Percentiles rank a stretch among this genome's conserved stretches.
Evolutionary conservation across 1,140 invertebrate species (phyloP).

Genomic region (Drosophila carrolli): DNA sequence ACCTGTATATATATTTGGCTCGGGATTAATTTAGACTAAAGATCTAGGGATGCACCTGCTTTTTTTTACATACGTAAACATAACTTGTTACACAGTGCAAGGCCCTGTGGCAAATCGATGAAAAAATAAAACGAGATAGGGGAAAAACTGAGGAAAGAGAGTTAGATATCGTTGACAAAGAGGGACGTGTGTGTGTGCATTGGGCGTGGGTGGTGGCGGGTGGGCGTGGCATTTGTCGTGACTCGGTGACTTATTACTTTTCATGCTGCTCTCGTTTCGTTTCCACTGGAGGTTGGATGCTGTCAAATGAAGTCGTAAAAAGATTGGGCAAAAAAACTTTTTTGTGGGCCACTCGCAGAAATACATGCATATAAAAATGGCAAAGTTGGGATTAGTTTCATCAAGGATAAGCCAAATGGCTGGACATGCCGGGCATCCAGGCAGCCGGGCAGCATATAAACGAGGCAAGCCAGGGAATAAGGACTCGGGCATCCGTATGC

Average conservation of each 20-base stretch:
- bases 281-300: constrained; percentile 33
- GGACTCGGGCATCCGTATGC: constrained; percentile 19
- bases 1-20: no score
- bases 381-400: constrained; percentile 82
- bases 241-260: constrained; percentile 80
- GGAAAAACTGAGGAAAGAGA: constrained; percentile 14
- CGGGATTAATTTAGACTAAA: no score
- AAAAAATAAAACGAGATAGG: constrained; percentile 23
- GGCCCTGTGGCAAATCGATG: constrained; percentile 28
- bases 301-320: constrained; percentile 82
- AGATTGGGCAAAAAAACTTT: constrained; percentile 81
- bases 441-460: constrained; percentile 60
- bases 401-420: constrained; percentile 82
- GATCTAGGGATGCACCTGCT: no score
- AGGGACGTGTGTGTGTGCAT: background rate
- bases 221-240: constrained; percentile 63
- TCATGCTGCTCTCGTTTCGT: constrained; percentile 51
- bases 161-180: constrained; percentile 31
- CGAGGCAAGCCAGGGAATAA: constrained; percentile 46
- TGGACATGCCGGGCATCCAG: constrained; percentile 55
- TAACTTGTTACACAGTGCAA: constrained; percentile 19
- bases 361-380: constrained; percentile 82
- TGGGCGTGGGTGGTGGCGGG: background rate
- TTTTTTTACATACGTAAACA: background rate
- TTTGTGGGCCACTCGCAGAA: constrained; percentile 76